These are phyloP conservation scores for Channa argus DNA, from an alignment of 2,113 vertebrate genomes.

Conservation along the genomic window DNA sequence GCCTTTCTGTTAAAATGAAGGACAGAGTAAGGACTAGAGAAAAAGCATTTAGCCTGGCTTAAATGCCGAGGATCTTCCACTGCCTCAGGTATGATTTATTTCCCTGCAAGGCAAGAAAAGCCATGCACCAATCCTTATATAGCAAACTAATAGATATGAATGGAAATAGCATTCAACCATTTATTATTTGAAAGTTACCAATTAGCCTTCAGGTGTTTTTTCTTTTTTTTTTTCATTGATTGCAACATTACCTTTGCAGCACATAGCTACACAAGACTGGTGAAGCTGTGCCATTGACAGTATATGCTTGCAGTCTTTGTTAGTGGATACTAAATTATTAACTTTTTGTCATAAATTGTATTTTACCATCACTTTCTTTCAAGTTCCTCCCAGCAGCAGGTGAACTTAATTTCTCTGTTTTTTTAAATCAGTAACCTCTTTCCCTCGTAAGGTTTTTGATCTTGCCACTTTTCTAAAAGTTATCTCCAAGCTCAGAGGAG, in stretches of 20 bases:
- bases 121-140: slow-evolving; percentile 4
- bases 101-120: not conserved
- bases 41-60: not conserved
- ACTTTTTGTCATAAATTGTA: not conserved
- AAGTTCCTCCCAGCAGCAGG: slow-evolving; percentile 9
- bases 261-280: not conserved
- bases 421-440: not conserved
- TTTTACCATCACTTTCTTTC: not conserved
- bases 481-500: slow-evolving; percentile 22
- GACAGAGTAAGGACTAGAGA: not conserved
- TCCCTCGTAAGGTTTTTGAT: slow-evolving; percentile 2
- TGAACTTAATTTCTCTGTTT: not conserved
- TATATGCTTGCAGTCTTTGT: not conserved
- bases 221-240: not conserved
- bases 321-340: not conserved
- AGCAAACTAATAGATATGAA: slow-evolving; percentile 22
- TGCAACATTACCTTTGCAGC: not conserved
- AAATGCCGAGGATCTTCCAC: slow-evolving; percentile 5
- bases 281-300: not conserved
- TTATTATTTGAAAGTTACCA: slow-evolving; percentile 14
- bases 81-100: slow-evolving; percentile 38
- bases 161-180: slow-evolving; percentile 1
- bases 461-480: slow-evolving; percentile 21
- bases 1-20: slow-evolving; percentile 60
- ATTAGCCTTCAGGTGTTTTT: not conserved